phyloP scores from a whole-genome alignment of 2,113 vertebrate genomes.

The Rhadina sibilatrix region DNA sequence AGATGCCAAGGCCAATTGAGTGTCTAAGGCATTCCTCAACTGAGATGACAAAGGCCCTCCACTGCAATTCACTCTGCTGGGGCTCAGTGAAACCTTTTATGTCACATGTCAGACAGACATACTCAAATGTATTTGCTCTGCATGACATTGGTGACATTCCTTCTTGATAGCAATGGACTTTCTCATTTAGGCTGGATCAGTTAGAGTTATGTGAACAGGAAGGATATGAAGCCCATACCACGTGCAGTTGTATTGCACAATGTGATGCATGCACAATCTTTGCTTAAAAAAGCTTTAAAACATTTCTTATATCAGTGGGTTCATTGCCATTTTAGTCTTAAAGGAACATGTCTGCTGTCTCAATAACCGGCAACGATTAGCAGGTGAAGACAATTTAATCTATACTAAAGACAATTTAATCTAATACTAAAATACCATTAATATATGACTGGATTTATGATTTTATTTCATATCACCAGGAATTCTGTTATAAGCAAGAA shows the following conservation, averaged over 20 bases:
- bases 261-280: background rate
- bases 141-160: constrained; percentile 26
- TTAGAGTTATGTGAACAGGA: background rate
- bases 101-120: background rate
- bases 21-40: background rate
- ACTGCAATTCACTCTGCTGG: background rate
- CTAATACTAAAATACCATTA: background rate
- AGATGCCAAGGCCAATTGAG: background rate
- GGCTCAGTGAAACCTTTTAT: constrained; percentile 7
- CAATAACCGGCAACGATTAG: background rate
- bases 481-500: background rate
- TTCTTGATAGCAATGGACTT: constrained; percentile 6
- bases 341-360: background rate
- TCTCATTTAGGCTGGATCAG: background rate
- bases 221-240: background rate
- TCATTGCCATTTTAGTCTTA: background rate
- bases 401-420: background rate
- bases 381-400: background rate
- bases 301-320: background rate
- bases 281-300: background rate
- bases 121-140: background rate
- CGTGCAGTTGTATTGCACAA: background rate
- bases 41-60: background rate
- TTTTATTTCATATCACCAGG: background rate
- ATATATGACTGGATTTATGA: background rate